Evolutionary conservation across 2,797 vertebrate genomes (phyloP).

Genomic region (Phoeniculus purpureus): DNA sequence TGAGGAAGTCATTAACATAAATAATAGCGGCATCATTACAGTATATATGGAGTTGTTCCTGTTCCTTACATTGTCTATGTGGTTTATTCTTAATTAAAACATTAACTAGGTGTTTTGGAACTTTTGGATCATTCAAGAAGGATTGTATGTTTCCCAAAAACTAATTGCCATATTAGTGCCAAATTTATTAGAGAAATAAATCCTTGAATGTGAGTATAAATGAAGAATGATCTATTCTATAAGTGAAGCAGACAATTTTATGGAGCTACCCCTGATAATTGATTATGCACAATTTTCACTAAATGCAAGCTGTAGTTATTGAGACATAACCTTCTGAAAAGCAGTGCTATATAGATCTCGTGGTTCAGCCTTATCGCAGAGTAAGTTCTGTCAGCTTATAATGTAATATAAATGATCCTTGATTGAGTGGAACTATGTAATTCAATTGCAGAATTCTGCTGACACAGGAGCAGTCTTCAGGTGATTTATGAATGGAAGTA

Average conservation of each 20-base stretch:
- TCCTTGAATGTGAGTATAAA: background rate
- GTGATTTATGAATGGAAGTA: constrained; percentile 60
- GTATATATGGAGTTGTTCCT: background rate
- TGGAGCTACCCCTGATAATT: background rate
- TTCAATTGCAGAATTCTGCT: constrained; percentile 52
- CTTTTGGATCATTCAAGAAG: background rate
- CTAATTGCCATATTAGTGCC: background rate
- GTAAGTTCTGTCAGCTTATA: background rate
- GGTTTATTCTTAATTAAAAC: background rate
- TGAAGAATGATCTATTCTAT: background rate
- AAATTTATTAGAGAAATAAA: background rate
- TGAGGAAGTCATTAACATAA: background rate
- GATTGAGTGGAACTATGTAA: constrained; percentile 53
- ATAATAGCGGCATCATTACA: background rate
- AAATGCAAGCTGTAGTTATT: background rate
- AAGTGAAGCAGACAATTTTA: background rate
- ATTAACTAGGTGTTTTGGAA: background rate
- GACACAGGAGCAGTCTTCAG: constrained; percentile 41
- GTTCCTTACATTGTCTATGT: background rate
- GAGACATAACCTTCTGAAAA: constrained; percentile 6
- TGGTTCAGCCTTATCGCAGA: background rate
- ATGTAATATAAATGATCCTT: constrained; percentile 44
- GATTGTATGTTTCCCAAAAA: background rate
- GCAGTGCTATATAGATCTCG: background rate
- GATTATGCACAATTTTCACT: background rate